Base-by-base conservation (phyloP, 1,140 invertebrate species). In the Drosophila biarmipes region DNA sequence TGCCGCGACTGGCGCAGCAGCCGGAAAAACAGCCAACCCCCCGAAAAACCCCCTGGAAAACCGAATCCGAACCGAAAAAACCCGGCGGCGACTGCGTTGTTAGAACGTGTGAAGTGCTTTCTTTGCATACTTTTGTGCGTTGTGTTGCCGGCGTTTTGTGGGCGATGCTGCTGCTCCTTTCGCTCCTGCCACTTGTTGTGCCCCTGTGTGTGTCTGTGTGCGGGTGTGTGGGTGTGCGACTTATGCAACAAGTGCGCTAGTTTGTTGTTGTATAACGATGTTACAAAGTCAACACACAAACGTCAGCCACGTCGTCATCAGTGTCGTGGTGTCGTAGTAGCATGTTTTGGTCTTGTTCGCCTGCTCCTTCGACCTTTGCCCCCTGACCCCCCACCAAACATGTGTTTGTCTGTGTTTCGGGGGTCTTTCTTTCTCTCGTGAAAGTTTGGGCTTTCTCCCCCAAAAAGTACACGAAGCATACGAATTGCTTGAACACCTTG, bases 121-220 rank as follows among this genome's bases (percentile, higher is more conserved):
- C 81, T 79, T 86, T 86, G 82, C 82, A 86, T 86, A 86, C 82
- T 86, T 86, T 86, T 82, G 74, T 89, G 82, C 84, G 82, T 86
- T 56, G 51, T 81, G 51, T 81, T 68, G 49, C 45, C 57, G 57
- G 49, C 49, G 35, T 27, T 61, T 61, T 61, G 46, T 48, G 46
- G 55, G 27, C 40, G 55, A 31, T 46, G 57, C 40, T 52, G 64
- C 63, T 68, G 82, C 81, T 46, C 45, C 45, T 27, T 15, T 40
- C 38, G 45, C 46, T 49, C 46, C 63, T 69, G 82, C 82, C 82
- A 86, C 82, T 86, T 86, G 82, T 86, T 86, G 57, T 57, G 42
- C 51, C 12, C 48, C 52, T 57, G 15, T 46, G 43, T 38, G 31
- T 49, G 51, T 59, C 58, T 48, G 53, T 37, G 57, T 57, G 31